phyloP scores from a whole-genome alignment of 2,888 invertebrate species.

The Heteromurus nitidus region DNA sequence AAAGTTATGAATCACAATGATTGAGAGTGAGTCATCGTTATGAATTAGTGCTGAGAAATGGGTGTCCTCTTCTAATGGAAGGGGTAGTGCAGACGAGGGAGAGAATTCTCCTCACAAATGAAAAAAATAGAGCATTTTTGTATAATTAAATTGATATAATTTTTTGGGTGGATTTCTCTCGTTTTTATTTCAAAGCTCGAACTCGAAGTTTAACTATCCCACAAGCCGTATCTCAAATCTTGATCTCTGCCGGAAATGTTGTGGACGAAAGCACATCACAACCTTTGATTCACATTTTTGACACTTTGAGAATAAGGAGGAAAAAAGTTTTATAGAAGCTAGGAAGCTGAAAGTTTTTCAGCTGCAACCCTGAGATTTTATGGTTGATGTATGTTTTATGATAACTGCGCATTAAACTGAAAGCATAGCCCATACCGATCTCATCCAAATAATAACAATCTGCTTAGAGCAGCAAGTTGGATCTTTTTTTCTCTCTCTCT shows the following conservation, averaged over 20 bases:
- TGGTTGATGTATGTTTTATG: conserved; percentile 33
- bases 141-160: not conserved
- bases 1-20: not conserved
- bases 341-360: not conserved
- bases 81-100: no score
- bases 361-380: conserved; percentile 43
- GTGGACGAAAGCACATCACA: not conserved
- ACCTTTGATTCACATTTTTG: no score
- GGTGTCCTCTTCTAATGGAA: not conserved
- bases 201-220: not conserved
- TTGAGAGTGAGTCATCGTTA: not conserved
- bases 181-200: not conserved
- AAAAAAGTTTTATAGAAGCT: not conserved
- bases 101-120: no score
- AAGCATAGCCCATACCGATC: not conserved
- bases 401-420: not conserved
- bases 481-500: conserved; percentile 29
- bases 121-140: not conserved
- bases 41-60: not conserved
- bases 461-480: conserved; percentile 45
- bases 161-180: not conserved
- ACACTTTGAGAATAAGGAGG: not conserved
- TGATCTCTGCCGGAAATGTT: not conserved
- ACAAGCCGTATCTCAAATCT: not conserved
- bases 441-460: conserved; percentile 31